Evolutionary conservation across 2,888 invertebrate genomes (phyloP).

Genomic region (Hetaerina titia): DNA sequence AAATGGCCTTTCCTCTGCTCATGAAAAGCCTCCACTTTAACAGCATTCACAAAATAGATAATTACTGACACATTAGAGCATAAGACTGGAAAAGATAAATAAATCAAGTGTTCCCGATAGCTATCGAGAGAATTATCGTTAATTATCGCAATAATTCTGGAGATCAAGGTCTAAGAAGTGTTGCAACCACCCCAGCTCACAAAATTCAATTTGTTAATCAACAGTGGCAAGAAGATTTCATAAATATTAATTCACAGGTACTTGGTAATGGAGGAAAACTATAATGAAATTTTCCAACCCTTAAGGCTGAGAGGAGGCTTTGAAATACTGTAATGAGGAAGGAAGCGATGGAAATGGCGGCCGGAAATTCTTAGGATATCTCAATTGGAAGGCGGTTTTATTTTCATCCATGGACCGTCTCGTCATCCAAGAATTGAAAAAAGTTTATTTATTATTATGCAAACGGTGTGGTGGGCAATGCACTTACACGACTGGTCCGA

Average conservation of each 20-base stretch:
- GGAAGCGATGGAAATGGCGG: not conserved
- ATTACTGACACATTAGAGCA: too few species aligned
- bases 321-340: not conserved
- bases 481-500: too few species aligned
- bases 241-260: not conserved
- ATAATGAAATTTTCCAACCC: not conserved
- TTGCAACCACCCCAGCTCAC: not conserved
- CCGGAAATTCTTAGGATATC: constrained; percentile 21
- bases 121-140: too few species aligned
- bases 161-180: not conserved
- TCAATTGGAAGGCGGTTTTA: not conserved
- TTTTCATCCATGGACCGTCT: not conserved
- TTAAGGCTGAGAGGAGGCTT: not conserved
- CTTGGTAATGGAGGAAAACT: not conserved
- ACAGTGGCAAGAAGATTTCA: not conserved
- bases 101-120: too few species aligned
- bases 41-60: too few species aligned
- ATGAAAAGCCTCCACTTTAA: too few species aligned
- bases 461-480: too few species aligned
- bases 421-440: too few species aligned
- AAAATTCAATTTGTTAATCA: not conserved
- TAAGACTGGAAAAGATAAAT: too few species aligned
- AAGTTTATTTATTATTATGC: too few species aligned
- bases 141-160: too few species aligned
- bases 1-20: too few species aligned